Base-by-base conservation (phyloP, 2,113 vertebrate genomes). In the Lepidiolamprologus cunningtoni region DNA sequence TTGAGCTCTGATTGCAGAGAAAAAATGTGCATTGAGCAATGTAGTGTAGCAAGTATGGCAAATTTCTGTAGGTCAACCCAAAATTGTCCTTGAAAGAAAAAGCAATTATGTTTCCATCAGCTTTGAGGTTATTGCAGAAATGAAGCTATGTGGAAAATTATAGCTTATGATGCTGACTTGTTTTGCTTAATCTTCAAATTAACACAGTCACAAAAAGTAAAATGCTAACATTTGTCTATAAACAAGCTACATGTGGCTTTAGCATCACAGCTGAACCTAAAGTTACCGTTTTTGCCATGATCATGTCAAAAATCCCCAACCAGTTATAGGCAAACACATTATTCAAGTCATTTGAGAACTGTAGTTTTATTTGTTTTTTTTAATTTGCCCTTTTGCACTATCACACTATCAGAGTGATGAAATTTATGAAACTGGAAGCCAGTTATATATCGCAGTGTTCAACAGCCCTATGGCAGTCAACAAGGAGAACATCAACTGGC, bases 131-230 rank as follows among this genome's bases (percentile, higher is more conserved):
- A 76, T 4, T 50, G 42, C 23, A 76, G 9, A 31, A 76, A 0
- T 17, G 17, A 19, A 0, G 14, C 1, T 76, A 28, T 12, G 26
- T 52, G 0, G 10, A 33, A 78, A 78, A 78, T 50, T 28, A 76
- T 28, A 31, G 16, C 23, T 19, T 31, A n/a, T 50, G 42, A 78
- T 33, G 47, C 45, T 4, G 45, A 19, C 26, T 50, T 0, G 1
- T 52, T 50, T 78, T 78, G 26, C 45, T 33, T 33, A 0, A 52
- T 3, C 23, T 31, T n/a, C 9, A 47, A 47, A 78, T 31, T 78
- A 50, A 8, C 13, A 26, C 9, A 73, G 23, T 17, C 21, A 45
- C 21, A 45, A 73, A 45, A 47, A 47, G 21, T 47, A 28, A 73
- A 73, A 47, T 73, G 40, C 14, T n/a, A 28, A 78, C 16, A 50